Percentiles rank a stretch among this genome's conserved stretches.
These are phyloP conservation scores for Tragopan temminckii DNA, from an alignment of 2,797 vertebrate species.

Conservation along the genomic window DNA sequence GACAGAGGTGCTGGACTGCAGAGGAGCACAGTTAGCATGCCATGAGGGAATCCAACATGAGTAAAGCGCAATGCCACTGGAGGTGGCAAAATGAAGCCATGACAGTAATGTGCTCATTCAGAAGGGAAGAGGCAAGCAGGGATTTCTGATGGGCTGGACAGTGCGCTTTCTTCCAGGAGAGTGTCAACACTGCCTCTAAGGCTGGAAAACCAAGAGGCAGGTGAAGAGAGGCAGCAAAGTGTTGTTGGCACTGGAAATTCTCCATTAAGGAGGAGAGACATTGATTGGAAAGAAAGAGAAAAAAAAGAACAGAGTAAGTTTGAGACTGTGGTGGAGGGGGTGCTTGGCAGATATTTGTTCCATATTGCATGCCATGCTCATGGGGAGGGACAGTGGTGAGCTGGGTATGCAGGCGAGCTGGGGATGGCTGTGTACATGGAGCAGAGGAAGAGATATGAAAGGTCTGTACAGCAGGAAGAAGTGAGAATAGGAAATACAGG, in stretches of 20 bases:
- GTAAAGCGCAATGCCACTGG: no score
- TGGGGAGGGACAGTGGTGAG: neutral
- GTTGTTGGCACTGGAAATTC: neutral
- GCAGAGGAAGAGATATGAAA: neutral
- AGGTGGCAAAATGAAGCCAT: neutral
- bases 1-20: no score
- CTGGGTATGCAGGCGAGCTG: neutral
- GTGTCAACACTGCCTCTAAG: neutral
- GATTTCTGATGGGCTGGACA: neutral
- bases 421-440: no score
- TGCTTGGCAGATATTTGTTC: neutral
- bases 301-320: neutral
- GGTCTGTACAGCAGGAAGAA: neutral
- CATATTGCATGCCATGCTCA: rapidly evolving
- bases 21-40: no score
- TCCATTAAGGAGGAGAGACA: neutral
- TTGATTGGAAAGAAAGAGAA: neutral
- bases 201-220: neutral
- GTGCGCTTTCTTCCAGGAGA: neutral
- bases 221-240: neutral
- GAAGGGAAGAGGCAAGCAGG: neutral
- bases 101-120: neutral
- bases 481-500: neutral
- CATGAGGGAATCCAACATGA: no score
- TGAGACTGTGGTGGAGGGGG: neutral